Evolutionary conservation across 2,797 vertebrate genomes (phyloP), one percentile per base, ranked within the genome.

Genomic region (Sparus aurata): DNA sequence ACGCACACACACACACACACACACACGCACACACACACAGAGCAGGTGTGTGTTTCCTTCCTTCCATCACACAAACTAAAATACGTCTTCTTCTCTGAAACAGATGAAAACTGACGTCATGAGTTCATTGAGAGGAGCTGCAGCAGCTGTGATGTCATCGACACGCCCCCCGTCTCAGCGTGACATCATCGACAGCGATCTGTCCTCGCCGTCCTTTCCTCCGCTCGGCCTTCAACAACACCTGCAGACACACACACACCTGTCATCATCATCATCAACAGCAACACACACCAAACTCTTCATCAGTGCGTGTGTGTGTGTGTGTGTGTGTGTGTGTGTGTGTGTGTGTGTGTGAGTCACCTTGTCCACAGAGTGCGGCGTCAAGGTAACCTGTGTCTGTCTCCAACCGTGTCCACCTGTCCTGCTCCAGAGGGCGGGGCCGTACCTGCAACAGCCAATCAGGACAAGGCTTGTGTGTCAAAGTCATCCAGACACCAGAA

Each of bases 351-450:
- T 53, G 30, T 49, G 41, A 60, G 95, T 97, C 85, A 98, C 98
- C 45, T 92, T 96, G 87, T 94, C 95, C 84, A 97, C 59, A 69
- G 94, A 94, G 0, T 53, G 60, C 10, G 93, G 96, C 41, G 30
- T 90, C 84, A 98, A 43, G 12, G 95, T 96, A 73, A 98, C 90
- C 63, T 95, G 95, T 0, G 97, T 96, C 25, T 93, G 94, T 89
- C 96, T 97, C 98, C 98, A 99, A 54, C 96, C 96, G 0, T 93
- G 95, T 67, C 96, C 97, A 0, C 96, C 94, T 0, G 95, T 97
- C 63, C 97, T 93, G 63, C 95, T 96, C 98, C 98, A 99, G 1
- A 98, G 73, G 15, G 97, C 95, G 1, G 95, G 91, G 69, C 96
- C 95, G 0, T 90, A 91, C 82, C 92, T 92, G 85, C 12, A 46